Evolutionary conservation across 2,797 vertebrate species (phyloP).

Genomic region (Myioborus miniatus): DNA sequence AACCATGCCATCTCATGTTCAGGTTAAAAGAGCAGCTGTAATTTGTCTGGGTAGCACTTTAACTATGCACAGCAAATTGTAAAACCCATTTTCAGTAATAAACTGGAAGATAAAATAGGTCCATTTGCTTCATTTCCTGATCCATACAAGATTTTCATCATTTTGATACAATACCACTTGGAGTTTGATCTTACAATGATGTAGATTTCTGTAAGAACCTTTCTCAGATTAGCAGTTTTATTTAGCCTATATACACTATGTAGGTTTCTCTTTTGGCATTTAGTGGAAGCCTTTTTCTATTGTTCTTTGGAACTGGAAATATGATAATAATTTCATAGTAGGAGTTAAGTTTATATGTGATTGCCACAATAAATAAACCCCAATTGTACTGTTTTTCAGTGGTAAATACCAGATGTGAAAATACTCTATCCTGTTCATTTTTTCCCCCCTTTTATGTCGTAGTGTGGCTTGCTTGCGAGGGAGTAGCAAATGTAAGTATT

Average conservation of each 20-base stretch:
- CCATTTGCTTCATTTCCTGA: conserved; percentile 53
- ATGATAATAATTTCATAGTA: conserved; percentile 25
- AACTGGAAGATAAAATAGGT: conserved; percentile 58
- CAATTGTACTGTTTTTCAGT: not conserved
- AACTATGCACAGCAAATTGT: conserved; percentile 61
- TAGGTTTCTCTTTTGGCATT: conserved; percentile 13
- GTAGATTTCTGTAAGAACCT: conserved; percentile 31
- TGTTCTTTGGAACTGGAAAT: conserved; percentile 32
- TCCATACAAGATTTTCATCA: conserved; percentile 26
- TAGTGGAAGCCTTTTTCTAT: not conserved
- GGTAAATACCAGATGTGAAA: conserved; percentile 14
- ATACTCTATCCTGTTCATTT: not conserved
- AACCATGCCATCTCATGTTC: conserved; percentile 74
- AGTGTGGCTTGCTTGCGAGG: not conserved
- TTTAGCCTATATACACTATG: not conserved
- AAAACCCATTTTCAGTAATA: conserved; percentile 71
- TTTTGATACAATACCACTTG: conserved; percentile 34
- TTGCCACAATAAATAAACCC: conserved; percentile 3
- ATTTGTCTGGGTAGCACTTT: conserved; percentile 73
- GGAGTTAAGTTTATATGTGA: not conserved
- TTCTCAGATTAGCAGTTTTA: conserved; percentile 35
- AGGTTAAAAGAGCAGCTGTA: conserved; percentile 78
- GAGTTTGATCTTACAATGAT: conserved; percentile 13
- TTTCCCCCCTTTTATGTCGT: not conserved
- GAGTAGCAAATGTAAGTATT: not conserved